Conservation (phyloP, 2,797 vertebrate species). For the Sylvilagus floridanus region DNA sequence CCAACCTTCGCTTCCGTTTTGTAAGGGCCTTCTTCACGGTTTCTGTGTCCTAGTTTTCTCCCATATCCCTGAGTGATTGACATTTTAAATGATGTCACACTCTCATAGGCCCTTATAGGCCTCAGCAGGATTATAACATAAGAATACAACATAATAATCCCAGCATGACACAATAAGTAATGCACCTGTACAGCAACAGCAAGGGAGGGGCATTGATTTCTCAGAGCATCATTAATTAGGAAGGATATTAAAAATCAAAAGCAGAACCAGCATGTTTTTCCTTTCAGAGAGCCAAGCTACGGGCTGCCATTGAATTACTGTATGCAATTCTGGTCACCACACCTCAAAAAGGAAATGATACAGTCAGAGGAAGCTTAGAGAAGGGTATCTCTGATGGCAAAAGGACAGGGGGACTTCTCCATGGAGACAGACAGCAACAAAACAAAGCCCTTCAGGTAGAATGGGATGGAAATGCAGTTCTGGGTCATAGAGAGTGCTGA, state of each 20-base stretch:
- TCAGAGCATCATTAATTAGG: constrained; percentile 18
- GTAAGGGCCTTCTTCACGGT: constrained; percentile 26
- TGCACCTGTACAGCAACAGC: neutral
- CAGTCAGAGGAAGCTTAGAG: neutral
- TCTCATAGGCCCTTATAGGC: neutral
- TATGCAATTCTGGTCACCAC: neutral
- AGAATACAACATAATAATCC: neutral
- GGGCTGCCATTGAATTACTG: neutral
- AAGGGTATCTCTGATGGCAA: neutral
- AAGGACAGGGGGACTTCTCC: neutral
- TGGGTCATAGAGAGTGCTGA: neutral
- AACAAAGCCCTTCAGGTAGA: constrained; percentile 9
- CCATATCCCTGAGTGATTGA: neutral
- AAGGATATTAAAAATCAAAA: constrained; percentile 13
- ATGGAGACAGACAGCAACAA: constrained; percentile 33
- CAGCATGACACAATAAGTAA: neutral
- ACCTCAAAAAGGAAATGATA: constrained; percentile 34
- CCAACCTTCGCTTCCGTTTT: neutral
- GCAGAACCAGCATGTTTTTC: neutral
- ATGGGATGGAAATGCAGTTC: neutral
- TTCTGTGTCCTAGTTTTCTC: constrained; percentile 23
- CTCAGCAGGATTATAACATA: neutral
- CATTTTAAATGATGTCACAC: neutral
- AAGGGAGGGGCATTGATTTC: neutral
- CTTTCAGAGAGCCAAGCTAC: neutral